Conservation (phyloP, 2,888 invertebrate genomes). For the Altica lythri region DNA sequence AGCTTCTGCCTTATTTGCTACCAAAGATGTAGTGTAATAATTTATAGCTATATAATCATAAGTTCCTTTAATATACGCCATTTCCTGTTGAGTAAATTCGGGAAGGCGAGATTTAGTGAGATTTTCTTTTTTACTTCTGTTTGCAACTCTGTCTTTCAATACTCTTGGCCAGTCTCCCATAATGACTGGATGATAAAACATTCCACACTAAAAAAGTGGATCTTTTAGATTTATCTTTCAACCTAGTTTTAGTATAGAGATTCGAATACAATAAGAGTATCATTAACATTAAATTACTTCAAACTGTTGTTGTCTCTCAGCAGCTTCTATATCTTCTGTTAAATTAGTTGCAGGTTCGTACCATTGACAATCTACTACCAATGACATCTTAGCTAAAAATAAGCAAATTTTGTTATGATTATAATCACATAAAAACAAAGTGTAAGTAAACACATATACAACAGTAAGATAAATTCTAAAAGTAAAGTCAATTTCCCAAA, state of each 20-base stretch:
- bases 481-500: too few relatives aligned
- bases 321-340: conserved; percentile 63
- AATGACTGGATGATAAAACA: conserved; percentile 61
- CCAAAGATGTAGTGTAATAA: conserved; percentile 65
- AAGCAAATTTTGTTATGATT: too few relatives aligned
- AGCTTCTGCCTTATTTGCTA: conserved; percentile 31
- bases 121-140: conserved; percentile 56
- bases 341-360: conserved; percentile 52
- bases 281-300: too few relatives aligned
- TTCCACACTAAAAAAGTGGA: conserved; percentile 40
- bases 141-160: conserved; percentile 65
- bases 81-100: conserved; percentile 64
- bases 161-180: conserved; percentile 69
- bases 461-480: too few relatives aligned
- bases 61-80: conserved; percentile 64
- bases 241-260: too few relatives aligned
- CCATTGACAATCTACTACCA: conserved; percentile 32
- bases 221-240: too few relatives aligned
- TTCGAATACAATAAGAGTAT: too few relatives aligned
- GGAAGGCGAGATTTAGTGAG: conserved; percentile 67
- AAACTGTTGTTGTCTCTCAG: conserved; percentile 63
- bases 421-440: too few relatives aligned
- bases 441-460: too few relatives aligned
- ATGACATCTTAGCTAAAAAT: conserved; percentile 32
- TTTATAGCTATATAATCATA: conserved; percentile 79